Percentiles rank a stretch among this genome's conserved stretches.
These are phyloP conservation scores for Torymus aiolomorphi DNA, from an alignment of 2,888 invertebrate genomes.

Conservation along the genomic window DNA sequence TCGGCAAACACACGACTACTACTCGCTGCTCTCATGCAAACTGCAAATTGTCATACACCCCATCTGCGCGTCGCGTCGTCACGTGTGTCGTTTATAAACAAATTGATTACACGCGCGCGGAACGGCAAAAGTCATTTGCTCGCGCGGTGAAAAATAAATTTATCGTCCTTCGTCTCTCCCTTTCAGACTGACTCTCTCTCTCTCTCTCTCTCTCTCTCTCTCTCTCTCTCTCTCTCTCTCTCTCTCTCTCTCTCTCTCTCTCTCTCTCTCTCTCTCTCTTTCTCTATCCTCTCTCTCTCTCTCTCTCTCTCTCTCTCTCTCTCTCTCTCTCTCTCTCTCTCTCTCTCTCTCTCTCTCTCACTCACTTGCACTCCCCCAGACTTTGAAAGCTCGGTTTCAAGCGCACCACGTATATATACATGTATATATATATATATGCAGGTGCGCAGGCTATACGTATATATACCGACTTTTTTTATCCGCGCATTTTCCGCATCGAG, in stretches of 20 bases:
- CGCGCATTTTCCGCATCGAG: too few species aligned
- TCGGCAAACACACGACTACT: too few species aligned
- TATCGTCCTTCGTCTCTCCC: not conserved
- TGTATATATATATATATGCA: not conserved
- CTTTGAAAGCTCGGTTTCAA: not conserved
- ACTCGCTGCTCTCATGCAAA: too few species aligned
- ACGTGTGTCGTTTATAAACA: not conserved
- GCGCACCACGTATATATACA: too few species aligned
- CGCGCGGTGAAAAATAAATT: constrained; percentile 28
- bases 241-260: not conserved
- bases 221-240: not conserved
- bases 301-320: not conserved
- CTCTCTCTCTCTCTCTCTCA: not conserved
- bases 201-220: not conserved
- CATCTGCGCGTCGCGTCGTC: too few species aligned
- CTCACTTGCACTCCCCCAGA: not conserved
- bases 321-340: not conserved
- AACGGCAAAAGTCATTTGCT: constrained; percentile 26
- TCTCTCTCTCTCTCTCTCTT: not conserved
- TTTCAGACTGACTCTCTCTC: not conserved
- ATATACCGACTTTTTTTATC: too few species aligned
- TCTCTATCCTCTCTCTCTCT: too few species aligned
- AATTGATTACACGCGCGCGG: constrained; percentile 8
- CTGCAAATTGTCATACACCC: too few species aligned
- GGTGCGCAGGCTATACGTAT: not conserved